A percentile compares a stretch with the other conserved stretches of the same genome.
phyloP scores from a whole-genome alignment of 2,113 vertebrate genomes.

The Illadopsis cleaveri region DNA sequence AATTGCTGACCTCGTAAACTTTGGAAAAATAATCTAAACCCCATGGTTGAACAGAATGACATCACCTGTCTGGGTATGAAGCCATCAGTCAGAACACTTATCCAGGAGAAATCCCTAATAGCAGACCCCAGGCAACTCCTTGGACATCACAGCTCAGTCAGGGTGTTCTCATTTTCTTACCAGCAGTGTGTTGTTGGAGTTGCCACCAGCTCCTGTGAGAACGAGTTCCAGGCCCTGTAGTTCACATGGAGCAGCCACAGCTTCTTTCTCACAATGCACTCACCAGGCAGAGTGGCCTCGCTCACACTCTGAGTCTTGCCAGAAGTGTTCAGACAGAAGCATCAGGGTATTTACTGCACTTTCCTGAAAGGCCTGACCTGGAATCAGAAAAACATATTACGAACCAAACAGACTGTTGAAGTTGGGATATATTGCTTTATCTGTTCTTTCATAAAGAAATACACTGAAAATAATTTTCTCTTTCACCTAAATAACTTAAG shows the following conservation, averaged over 20 bases:
- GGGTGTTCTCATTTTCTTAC: neutral
- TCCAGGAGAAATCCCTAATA: neutral
- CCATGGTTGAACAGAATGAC: neutral
- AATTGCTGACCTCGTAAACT: neutral
- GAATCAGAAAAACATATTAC: neutral
- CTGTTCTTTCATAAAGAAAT: neutral
- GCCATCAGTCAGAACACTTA: neutral
- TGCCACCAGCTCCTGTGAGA: neutral
- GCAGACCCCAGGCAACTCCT: neutral
- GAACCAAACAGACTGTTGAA: neutral
- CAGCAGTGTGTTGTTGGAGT: accelerated
- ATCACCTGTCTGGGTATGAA: neutral
- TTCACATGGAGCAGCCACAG: neutral
- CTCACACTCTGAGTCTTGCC: neutral
- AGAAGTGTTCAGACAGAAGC: neutral
- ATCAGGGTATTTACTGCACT: neutral
- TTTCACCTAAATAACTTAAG: neutral
- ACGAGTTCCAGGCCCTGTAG: neutral
- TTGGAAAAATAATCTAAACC: neutral
- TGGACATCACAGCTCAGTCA: neutral
- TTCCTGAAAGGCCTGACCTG: neutral
- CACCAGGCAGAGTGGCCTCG: neutral
- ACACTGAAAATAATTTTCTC: neutral
- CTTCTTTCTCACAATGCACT: neutral
- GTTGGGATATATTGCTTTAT: neutral